Conservation (phyloP, 2,113 vertebrate species). For the Oceanodroma tethys region DNA sequence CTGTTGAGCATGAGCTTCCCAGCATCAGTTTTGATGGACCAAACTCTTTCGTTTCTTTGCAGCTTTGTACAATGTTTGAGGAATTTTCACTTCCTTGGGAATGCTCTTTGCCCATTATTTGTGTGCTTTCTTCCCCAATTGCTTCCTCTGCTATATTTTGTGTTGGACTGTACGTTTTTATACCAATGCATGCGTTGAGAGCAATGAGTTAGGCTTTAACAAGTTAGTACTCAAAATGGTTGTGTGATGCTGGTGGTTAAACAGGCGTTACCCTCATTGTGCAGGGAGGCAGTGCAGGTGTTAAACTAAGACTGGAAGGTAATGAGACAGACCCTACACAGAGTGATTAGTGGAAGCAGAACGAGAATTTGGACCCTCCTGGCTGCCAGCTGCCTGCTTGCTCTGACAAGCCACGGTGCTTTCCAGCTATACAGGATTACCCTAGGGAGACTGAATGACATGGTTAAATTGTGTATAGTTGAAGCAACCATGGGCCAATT, state of each 20-base stretch:
- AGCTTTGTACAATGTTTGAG: neutral
- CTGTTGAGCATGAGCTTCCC: neutral
- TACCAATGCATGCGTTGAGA: rapidly evolving
- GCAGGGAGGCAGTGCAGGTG: neutral
- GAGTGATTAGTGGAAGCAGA: rapidly evolving
- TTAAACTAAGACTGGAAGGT: neutral
- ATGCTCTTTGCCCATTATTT: neutral
- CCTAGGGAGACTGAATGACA: neutral
- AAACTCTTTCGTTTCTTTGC: neutral
- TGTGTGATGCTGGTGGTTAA: neutral
- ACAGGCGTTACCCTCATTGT: neutral
- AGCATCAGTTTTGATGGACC: neutral
- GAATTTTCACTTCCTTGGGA: neutral
- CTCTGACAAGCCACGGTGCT: neutral
- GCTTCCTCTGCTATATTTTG: neutral
- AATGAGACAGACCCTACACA: neutral
- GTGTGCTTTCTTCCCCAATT: neutral
- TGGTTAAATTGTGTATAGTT: neutral
- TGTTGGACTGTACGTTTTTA: neutral
- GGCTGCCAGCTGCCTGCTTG: neutral
- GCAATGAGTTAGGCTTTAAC: neutral
- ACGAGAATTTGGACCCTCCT: neutral
- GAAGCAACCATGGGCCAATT: neutral
- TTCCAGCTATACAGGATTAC: neutral
- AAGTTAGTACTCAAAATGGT: neutral